Base-by-base conservation (phyloP, 2,888 invertebrate species). In the Crematogaster levior region DNA sequence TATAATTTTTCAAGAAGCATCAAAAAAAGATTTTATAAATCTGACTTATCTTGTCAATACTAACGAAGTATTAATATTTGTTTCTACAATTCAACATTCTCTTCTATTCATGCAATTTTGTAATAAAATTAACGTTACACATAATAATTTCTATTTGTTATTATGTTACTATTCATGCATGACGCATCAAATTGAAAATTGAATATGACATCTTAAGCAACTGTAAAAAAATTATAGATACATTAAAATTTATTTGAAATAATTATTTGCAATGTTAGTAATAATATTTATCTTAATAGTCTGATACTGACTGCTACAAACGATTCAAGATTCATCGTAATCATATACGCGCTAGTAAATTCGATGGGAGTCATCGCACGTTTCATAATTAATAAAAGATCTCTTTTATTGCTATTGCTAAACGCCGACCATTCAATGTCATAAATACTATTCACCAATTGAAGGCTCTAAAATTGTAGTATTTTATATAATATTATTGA, bases 361-460 rank as follows among this genome's bases (percentile, higher is more conserved):
- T 80, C 63, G 7, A 86, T 82, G 10, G 86, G 86, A 43, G 43
- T 12, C 46, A 37, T 74, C 0, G 86, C 46, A 0, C 86, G 80
- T 27, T 27, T 53, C 82, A 86, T 86, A 1, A 84, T 79, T 53
- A 86, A 80, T 15, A 84, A 9, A 0, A 84, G 40, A 24, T 30
- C 15, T n/a, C 15, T 74, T 24, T 82, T 86, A 2, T 48, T 37
- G 7, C 7, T 58, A 15, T 58, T 34, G 10, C 27, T 61, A 46
- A 81, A 65, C 0, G 48, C 21, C 0, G 40, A 10, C 86, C 86
- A 86, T 9, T 86, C 48, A n/a, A 73, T 81, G 5, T 34, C 27
- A 27, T 79, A 79, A 72, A 86, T 58, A 4, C 21, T 15, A 40
- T 61, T 68, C 18, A 48, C 1, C 3, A 86, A 43, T 3, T 53